phyloP scores from a whole-genome alignment of 2,888 invertebrate species.

The Rhimphoctona megacephalus region DNA sequence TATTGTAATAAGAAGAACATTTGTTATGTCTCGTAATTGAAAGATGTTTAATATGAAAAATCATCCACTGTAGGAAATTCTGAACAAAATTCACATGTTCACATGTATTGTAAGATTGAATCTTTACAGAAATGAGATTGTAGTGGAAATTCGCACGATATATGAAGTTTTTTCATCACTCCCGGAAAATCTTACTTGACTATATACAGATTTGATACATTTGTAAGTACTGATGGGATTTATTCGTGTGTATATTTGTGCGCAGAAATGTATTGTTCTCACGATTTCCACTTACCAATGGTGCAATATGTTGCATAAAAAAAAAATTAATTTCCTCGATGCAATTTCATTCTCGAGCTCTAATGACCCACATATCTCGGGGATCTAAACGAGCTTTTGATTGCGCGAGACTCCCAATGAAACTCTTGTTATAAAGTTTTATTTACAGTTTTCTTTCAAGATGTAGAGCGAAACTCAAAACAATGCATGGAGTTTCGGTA shows the following conservation, averaged over 20 bases:
- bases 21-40: not conserved
- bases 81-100: constrained; percentile 4
- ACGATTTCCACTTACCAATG: constrained; percentile 47
- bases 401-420: constrained; percentile 23
- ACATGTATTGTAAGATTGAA: not conserved
- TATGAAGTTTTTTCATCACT: constrained; percentile 27
- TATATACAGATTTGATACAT: not conserved
- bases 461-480: not conserved
- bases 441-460: not conserved
- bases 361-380: constrained; percentile 36
- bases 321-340: constrained; percentile 40
- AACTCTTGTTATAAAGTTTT: not conserved
- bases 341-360: constrained; percentile 47
- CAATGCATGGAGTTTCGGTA: not conserved
- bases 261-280: constrained; percentile 37
- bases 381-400: constrained; percentile 58
- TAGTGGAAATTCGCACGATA: constrained; percentile 50
- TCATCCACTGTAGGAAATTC: constrained; percentile 5
- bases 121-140: not conserved
- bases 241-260: not conserved
- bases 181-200: constrained; percentile 20
- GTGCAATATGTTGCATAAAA: constrained; percentile 23
- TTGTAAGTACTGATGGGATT: not conserved
- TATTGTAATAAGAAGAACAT: not conserved
- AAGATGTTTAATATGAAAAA: not conserved